These are phyloP conservation scores for Cabera pusaria DNA, from an alignment of 2,888 invertebrate species.

Conservation along the genomic window DNA sequence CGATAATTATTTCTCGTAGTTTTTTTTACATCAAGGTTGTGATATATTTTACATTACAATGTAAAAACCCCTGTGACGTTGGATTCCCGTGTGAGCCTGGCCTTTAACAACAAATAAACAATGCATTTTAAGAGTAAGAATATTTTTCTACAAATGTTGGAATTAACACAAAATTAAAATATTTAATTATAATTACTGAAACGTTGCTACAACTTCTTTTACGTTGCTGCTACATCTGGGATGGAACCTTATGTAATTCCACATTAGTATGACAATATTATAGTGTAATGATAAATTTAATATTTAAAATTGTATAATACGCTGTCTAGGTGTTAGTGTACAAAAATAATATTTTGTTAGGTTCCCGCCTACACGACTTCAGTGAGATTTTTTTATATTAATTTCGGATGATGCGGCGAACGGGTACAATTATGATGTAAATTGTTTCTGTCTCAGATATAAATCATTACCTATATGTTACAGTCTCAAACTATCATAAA, in stretches of 20 bases:
- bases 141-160: slow-evolving; percentile 75
- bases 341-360: slow-evolving; percentile 41
- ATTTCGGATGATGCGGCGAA: slow-evolving; percentile 19
- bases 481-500: too few relatives aligned
- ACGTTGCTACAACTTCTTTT: slow-evolving; percentile 57
- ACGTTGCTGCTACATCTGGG: slow-evolving; percentile 70
- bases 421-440: slow-evolving; percentile 24
- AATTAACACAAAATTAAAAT: slow-evolving; percentile 51
- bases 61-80: not conserved
- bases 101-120: slow-evolving; percentile 37
- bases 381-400: slow-evolving; percentile 17
- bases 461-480: slow-evolving; percentile 57
- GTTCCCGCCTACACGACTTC: slow-evolving; percentile 49
- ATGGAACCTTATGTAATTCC: slow-evolving; percentile 60
- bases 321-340: slow-evolving; percentile 62
- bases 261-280: slow-evolving; percentile 75
- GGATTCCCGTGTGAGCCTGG: slow-evolving; percentile 30
- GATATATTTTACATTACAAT: slow-evolving; percentile 14
- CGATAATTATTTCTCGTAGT: slow-evolving; percentile 7
- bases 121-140: slow-evolving; percentile 50
- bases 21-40: slow-evolving; percentile 27
- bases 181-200: slow-evolving; percentile 42
- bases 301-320: slow-evolving; percentile 60
- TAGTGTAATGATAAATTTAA: slow-evolving; percentile 56
- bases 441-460: slow-evolving; percentile 36